phyloP scores from a whole-genome alignment of 2,797 vertebrate species.

The Eptatretus atami region DNA sequence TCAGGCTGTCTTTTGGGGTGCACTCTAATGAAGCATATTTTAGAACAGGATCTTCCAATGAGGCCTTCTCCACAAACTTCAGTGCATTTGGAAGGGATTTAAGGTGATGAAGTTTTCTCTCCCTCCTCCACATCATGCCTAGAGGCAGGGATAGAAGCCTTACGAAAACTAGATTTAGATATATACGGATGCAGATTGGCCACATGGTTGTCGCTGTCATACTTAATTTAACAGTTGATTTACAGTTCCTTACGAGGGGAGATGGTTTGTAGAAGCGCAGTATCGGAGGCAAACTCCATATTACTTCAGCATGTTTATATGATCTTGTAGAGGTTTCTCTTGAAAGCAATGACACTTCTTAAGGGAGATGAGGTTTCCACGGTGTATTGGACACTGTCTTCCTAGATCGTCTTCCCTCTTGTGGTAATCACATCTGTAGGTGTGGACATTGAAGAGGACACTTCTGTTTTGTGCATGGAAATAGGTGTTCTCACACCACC shows the following conservation, averaged over 20 bases:
- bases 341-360: no score
- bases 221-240: constrained; percentile 1
- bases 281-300: neutral
- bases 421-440: no score
- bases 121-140: neutral
- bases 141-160: neutral
- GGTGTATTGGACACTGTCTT: no score
- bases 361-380: no score
- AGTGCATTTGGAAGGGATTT: neutral
- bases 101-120: neutral
- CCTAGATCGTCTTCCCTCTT: no score
- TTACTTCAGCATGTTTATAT: neutral
- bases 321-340: neutral
- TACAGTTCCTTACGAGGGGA: neutral
- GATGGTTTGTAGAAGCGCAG: neutral
- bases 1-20: neutral
- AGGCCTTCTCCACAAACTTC: neutral
- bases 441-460: no score
- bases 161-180: neutral
- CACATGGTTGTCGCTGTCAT: neutral
- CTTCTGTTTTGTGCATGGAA: no score
- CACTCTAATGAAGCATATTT: neutral
- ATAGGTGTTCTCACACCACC: no score
- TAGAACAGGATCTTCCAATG: constrained; percentile 1
- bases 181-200: neutral